Base-by-base conservation (phyloP, 2,888 invertebrate species). In the Boloria selene region DNA sequence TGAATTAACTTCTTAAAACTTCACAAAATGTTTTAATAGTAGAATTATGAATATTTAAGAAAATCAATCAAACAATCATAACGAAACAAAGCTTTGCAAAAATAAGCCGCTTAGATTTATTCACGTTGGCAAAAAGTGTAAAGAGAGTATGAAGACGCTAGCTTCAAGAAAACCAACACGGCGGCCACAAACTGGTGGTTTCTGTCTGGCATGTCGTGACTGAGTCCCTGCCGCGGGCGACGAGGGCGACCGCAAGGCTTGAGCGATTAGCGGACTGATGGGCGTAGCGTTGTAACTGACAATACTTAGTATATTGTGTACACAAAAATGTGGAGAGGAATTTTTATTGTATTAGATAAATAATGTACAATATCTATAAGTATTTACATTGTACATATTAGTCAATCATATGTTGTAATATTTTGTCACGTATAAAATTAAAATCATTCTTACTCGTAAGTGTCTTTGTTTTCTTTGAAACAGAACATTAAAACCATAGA, bases 131-230 rank as follows among this genome's bases (percentile, higher is more conserved):
- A 87, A 87, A 87, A 86, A 87, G 84, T 77, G 80, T 84, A 89
- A 88, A 88, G 86, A 84, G 79, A 83, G 86, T 88, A 89, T 89
- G 90, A 89, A 89, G 89, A 87, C 78, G 86, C 84, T 87, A 84
- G 85, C 79, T 87, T 90, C 86, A 88, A 89, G 88, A 90, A 92
- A 92, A 91, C 91, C 91, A 92, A 91, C 91, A 90, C 82, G 85
- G 85, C 85, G 83, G 87, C 88, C 87, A 84, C 91, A 91, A 92
- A 91, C 91, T 91, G 91, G 89, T 89, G 89, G 90, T 86, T 85
- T 86, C 83, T 79, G 84, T 82, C 86, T 80, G 83, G 84, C 85
- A 82, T 85, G 88, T 90, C 90, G 90, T 89, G 90, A 88, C 88
- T 81, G 81, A 81, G 84, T 84, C 73, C 79, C 84, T 78, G 85